Evolutionary conservation across 2,113 vertebrate genomes (phyloP).

Genomic region (Dipodomys stephensi): DNA sequence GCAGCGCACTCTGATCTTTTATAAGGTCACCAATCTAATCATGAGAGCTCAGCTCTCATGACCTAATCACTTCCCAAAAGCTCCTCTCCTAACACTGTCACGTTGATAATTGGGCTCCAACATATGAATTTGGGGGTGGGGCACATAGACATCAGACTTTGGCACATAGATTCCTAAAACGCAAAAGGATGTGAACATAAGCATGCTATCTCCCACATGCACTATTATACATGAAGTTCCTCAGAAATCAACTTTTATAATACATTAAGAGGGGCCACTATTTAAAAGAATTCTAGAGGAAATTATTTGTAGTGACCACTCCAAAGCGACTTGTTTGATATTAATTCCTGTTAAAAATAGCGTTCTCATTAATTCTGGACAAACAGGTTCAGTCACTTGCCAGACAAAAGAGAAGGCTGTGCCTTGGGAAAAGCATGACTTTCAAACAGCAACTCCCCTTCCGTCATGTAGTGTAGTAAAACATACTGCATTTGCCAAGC

Average conservation of each 20-base stretch:
- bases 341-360: constrained; percentile 51
- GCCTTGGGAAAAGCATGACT: constrained; percentile 1
- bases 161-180: not conserved
- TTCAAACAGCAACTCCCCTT: constrained; percentile 29
- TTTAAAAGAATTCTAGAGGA: constrained; percentile 21
- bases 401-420: constrained; percentile 49
- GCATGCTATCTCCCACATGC: not conserved
- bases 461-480: not conserved
- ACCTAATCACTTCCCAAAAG: not conserved
- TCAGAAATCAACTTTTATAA: not conserved
- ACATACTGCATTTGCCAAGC: not conserved
- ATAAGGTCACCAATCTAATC: not conserved
- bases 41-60: not conserved
- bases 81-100: not conserved
- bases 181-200: not conserved
- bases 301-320: not conserved
- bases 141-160: not conserved
- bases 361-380: constrained; percentile 37
- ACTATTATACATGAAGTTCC: not conserved
- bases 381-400: constrained; percentile 63
- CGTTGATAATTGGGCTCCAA: not conserved
- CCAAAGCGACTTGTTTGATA: not conserved
- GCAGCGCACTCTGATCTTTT: not conserved
- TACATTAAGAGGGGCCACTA: not conserved
- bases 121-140: too few relatives aligned